A percentile compares a stretch with the other conserved stretches of the same genome.
Evolutionary conservation across 1,140 invertebrate genomes (phyloP).

Genomic region (Aphis craccivora): DNA sequence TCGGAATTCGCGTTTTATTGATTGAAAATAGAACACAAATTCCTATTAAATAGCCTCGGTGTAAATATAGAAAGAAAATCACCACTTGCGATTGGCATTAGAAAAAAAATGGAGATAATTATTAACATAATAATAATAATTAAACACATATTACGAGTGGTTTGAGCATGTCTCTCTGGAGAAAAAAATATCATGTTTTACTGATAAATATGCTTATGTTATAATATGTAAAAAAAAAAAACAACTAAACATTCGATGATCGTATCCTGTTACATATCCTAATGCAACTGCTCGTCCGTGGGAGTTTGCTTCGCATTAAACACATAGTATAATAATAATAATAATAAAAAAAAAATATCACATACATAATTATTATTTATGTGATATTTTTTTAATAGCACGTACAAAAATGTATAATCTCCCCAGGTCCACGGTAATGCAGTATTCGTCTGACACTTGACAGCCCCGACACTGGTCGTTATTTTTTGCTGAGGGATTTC

Average conservation of each 20-base stretch:
- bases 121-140: background rate
- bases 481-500: slow-evolving; percentile 10
- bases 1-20: background rate
- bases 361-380: background rate
- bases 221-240: background rate
- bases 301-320: background rate
- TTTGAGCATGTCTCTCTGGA: background rate
- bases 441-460: slow-evolving; percentile 52
- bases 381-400: background rate
- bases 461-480: slow-evolving; percentile 7
- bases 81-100: background rate
- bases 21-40: background rate
- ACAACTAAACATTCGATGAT: background rate
- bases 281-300: background rate
- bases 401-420: slow-evolving; percentile 56
- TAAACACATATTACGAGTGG: background rate
- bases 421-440: slow-evolving; percentile 22
- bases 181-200: background rate
- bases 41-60: background rate
- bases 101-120: background rate
- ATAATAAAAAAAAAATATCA: no score
- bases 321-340: background rate
- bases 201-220: background rate
- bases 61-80: background rate
- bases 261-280: background rate